These are phyloP conservation scores for Xenopus petersii DNA, from an alignment of 2,797 vertebrate genomes.

Conservation along the genomic window DNA sequence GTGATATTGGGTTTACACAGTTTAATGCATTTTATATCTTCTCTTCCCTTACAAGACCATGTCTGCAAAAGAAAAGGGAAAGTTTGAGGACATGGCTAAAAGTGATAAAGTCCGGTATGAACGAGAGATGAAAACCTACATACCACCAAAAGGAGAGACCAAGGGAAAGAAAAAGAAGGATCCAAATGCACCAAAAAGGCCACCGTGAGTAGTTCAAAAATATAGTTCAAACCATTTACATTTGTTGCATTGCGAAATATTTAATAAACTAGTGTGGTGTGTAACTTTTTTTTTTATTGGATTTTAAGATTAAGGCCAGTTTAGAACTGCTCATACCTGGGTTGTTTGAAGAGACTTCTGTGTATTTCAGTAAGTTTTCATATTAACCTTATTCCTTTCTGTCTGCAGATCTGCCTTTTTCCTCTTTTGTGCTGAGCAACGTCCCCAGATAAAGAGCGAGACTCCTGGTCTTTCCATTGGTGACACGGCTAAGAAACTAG, in stretches of 20 bases:
- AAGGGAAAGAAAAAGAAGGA: conserved; percentile 86
- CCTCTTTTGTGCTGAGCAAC: conserved; percentile 92
- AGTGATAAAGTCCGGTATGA: conserved; percentile 89
- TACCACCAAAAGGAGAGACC: conserved; percentile 85
- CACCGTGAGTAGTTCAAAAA: conserved; percentile 77
- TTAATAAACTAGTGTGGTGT: too few relatives aligned
- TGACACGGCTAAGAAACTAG: conserved; percentile 92
- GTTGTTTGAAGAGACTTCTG: too few relatives aligned
- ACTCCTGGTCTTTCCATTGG: conserved; percentile 90
- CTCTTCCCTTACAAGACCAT: conserved; percentile 71
- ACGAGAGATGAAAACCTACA: conserved; percentile 87
- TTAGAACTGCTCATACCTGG: too few relatives aligned
- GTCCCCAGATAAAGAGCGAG: conserved; percentile 85
- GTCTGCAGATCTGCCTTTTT: conserved; percentile 87
- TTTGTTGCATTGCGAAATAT: too few relatives aligned
- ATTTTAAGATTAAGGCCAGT: too few relatives aligned
- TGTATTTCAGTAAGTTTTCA: too few relatives aligned
- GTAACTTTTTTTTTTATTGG: too few relatives aligned
- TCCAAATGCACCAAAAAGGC: conserved; percentile 93
- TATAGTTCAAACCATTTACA: fast-evolving
- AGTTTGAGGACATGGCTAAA: conserved; percentile 94
- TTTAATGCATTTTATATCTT: too few relatives aligned
- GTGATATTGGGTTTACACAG: too few relatives aligned
- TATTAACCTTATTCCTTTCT: background rate
- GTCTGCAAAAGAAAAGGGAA: conserved; percentile 88